Evolutionary conservation across 92 coral and sea anemone species (phyloP).

Genomic region (Phenganax stokvisi): DNA sequence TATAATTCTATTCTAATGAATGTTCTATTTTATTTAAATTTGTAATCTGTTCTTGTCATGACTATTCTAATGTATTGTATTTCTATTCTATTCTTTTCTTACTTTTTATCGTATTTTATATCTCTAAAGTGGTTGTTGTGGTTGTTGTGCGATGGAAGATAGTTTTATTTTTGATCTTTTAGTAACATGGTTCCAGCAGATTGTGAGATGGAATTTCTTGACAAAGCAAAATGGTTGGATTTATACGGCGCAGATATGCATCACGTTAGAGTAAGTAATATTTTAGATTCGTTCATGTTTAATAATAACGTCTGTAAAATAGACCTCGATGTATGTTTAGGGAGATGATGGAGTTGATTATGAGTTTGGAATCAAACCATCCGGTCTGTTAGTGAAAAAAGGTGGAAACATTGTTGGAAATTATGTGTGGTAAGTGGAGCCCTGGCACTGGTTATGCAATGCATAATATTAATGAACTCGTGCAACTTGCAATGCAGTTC

Average conservation of each 20-base stretch:
- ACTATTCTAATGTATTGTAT: no score
- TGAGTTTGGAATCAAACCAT: constrained; percentile 80
- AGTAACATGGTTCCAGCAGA: constrained; percentile 92
- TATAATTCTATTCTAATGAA: not conserved
- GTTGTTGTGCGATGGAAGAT: not conserved
- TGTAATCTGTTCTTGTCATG: not conserved
- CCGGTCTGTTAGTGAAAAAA: constrained; percentile 87
- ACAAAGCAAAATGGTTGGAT: constrained; percentile 92
- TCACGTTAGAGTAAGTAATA: constrained; percentile 64
- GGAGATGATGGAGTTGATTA: constrained; percentile 92
- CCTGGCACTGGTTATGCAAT: no score
- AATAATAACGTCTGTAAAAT: not conserved
- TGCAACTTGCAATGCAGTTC: no score
- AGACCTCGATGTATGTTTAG: constrained; percentile 26
- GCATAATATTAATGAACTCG: no score
- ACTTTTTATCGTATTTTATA: no score
- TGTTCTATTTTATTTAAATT: not conserved
- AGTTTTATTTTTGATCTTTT: not conserved
- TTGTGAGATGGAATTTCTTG: constrained; percentile 92
- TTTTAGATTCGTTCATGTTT: not conserved
- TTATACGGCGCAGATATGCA: constrained; percentile 97
- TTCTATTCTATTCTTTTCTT: no score
- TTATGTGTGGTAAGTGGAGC: constrained; percentile 67
- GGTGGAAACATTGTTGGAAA: constrained; percentile 88
- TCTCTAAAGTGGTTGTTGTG: no score